phyloP scores from a whole-genome alignment of 2,888 invertebrate species.

The Xestia ashworthii region DNA sequence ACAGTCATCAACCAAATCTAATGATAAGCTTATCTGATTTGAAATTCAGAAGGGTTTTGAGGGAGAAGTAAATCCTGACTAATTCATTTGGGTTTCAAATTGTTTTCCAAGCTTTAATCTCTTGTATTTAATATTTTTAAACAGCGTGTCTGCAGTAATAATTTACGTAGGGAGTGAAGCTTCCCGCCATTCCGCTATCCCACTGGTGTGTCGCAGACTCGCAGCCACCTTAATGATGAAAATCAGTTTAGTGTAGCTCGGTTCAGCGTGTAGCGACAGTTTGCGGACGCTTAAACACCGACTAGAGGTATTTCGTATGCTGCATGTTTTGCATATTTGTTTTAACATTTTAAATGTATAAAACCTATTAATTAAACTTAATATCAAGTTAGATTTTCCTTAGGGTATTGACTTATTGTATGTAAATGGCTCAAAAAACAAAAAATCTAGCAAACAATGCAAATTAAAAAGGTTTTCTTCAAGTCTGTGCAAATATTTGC shows the following conservation, averaged over 20 bases:
- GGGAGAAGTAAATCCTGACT: conserved; percentile 45
- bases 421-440: neutral
- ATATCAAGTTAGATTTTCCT: neutral
- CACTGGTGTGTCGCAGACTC: conserved; percentile 14
- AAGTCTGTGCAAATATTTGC: neutral
- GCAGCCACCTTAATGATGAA: conserved; percentile 72
- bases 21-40: conserved; percentile 47
- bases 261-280: conserved; percentile 70
- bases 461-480: neutral
- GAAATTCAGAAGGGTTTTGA: conserved; percentile 51
- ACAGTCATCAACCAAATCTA: conserved; percentile 36
- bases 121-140: conserved; percentile 48
- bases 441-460: neutral
- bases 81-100: conserved; percentile 44
- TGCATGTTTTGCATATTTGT: conserved; percentile 6
- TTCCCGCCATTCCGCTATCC: conserved; percentile 1
- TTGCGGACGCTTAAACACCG: conserved; percentile 69
- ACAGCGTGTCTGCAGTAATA: conserved; percentile 23
- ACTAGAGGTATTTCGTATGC: conserved; percentile 55
- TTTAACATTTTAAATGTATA: neutral
- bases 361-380: neutral
- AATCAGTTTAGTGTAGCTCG: conserved; percentile 75
- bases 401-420: neutral
- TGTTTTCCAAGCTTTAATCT: conserved; percentile 42
- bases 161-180: conserved; percentile 32